Percentiles rank a stretch among this genome's conserved stretches.
Evolutionary conservation across 1,140 invertebrate species (phyloP).

Genomic region (Melanaphis sacchari): DNA sequence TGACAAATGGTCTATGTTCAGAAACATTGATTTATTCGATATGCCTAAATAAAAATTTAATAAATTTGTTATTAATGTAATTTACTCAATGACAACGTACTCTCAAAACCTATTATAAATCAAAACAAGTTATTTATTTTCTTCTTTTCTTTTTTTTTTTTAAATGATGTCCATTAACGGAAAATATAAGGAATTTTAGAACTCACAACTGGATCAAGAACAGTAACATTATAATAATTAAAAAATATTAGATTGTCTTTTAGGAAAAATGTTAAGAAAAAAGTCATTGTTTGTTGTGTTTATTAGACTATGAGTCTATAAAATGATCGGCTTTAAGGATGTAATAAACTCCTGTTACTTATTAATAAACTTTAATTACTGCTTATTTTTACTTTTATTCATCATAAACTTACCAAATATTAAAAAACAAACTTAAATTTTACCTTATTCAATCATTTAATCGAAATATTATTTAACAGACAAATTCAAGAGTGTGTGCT

Average conservation of each 20-base stretch:
- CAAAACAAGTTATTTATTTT: not conserved
- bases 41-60: too few species aligned
- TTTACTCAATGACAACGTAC: too few species aligned
- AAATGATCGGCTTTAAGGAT: not conserved
- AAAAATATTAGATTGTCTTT: not conserved
- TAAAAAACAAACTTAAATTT: too few species aligned
- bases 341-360: not conserved
- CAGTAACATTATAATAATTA: not conserved
- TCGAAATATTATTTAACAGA: too few species aligned
- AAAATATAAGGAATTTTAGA: not conserved
- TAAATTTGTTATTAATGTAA: too few species aligned
- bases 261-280: not conserved
- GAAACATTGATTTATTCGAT: too few species aligned
- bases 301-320: not conserved
- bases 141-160: too few species aligned
- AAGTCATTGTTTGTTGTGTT: not conserved
- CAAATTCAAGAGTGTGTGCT: too few species aligned
- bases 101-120: too few species aligned
- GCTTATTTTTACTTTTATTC: not conserved
- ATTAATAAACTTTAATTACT: slow-evolving; percentile 39
- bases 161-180: not conserved
- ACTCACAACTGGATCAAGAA: not conserved
- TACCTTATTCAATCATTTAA: too few species aligned
- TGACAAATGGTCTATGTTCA: too few species aligned
- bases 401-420: not conserved